These are phyloP conservation scores for Actenoides lindsayi DNA, from an alignment of 2,113 vertebrate genomes.

Conservation along the genomic window DNA sequence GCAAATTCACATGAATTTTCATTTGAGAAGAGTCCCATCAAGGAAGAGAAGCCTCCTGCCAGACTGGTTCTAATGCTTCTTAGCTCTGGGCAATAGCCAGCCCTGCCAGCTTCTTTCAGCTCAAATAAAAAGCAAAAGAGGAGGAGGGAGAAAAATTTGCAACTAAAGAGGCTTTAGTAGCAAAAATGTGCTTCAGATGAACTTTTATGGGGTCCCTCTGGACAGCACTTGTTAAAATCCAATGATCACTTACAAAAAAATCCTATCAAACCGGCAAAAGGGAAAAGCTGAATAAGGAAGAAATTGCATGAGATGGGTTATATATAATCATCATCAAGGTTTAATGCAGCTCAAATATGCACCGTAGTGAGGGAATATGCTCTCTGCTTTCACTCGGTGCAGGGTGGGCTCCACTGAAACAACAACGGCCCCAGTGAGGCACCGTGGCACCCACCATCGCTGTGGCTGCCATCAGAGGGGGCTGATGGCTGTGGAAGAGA, in stretches of 20 bases:
- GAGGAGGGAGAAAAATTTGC: neutral
- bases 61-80: neutral
- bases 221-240: neutral
- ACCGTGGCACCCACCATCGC: too few relatives aligned
- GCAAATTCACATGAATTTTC: constrained; percentile 44
- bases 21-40: neutral
- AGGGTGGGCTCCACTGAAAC: neutral
- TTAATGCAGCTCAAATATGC: neutral
- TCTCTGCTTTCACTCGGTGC: neutral
- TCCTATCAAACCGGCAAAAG: neutral
- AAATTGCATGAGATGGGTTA: neutral
- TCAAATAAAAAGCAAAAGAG: neutral
- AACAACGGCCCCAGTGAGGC: neutral
- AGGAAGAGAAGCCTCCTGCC: constrained; percentile 19
- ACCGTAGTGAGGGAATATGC: neutral
- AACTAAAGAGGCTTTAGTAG: neutral
- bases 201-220: neutral
- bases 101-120: neutral
- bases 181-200: neutral
- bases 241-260: neutral
- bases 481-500: neutral
- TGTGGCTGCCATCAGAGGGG: neutral
- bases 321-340: neutral
- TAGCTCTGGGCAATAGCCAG: neutral
- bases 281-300: neutral